Evolutionary conservation across 2,113 vertebrate species (phyloP).

Genomic region (Tragulus kanchil): DNA sequence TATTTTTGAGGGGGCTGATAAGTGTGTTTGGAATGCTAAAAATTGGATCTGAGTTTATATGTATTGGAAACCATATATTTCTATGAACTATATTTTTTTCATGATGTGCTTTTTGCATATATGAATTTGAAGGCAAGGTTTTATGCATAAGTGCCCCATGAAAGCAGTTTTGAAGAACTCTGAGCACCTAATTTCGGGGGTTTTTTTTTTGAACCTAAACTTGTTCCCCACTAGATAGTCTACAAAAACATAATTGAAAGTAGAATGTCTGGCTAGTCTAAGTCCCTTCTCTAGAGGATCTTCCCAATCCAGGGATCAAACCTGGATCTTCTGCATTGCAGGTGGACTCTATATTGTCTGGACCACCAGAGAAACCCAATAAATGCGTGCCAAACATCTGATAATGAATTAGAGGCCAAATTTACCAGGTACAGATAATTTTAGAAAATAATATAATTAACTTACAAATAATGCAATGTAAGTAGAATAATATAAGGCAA

Average conservation of each 20-base stretch:
- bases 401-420: background rate
- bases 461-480: background rate
- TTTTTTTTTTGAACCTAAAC: background rate
- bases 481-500: background rate
- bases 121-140: background rate
- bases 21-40: background rate
- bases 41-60: background rate
- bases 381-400: background rate
- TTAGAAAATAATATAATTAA: slow-evolving; percentile 4
- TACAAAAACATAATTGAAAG: background rate
- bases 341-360: no score
- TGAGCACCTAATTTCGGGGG: no score
- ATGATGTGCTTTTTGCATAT: background rate
- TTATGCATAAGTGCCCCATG: background rate
- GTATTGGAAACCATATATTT: background rate
- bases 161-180: background rate
- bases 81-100: background rate
- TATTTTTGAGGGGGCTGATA: rapidly evolving
- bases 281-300: no score
- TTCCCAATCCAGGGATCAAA: no score
- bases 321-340: no score
- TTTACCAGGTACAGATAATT: background rate
- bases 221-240: background rate
- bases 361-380: background rate
- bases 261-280: background rate